These are phyloP conservation scores for Poeciliopsis retropinna DNA, from an alignment of 2,113 vertebrate genomes.

Conservation along the genomic window DNA sequence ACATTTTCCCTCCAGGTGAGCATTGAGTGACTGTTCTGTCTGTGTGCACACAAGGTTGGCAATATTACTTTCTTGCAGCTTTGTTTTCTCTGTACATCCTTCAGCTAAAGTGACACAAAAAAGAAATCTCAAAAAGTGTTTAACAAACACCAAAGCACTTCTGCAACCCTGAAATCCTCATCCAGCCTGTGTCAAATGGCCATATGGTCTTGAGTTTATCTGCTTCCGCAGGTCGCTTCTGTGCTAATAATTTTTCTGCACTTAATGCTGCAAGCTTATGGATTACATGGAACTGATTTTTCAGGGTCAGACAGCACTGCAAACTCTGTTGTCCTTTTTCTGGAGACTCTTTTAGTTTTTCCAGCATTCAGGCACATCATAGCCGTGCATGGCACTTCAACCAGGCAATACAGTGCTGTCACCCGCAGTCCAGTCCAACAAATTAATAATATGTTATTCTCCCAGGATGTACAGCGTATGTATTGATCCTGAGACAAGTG, in stretches of 20 bases:
- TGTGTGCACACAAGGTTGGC: no score
- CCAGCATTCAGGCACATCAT: slow-evolving; percentile 31
- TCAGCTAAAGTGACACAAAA: no score
- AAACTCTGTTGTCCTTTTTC: slow-evolving; percentile 11
- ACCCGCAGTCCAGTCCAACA: slow-evolving; percentile 10
- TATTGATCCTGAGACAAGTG: slow-evolving; percentile 62
- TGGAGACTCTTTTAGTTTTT: slow-evolving; percentile 17
- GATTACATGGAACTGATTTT: slow-evolving; percentile 38
- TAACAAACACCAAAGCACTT: no score
- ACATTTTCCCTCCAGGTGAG: no score
- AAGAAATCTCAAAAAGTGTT: neutral
- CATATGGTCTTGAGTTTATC: slow-evolving; percentile 40
- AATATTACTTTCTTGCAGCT: no score
- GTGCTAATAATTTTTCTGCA: slow-evolving; percentile 54
- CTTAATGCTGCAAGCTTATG: slow-evolving; percentile 35
- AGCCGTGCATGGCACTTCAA: slow-evolving; percentile 21
- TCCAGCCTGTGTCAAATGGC: neutral
- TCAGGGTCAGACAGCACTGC: slow-evolving; percentile 41
- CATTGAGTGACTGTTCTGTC: no score
- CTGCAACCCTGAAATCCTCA: slow-evolving; percentile 15
- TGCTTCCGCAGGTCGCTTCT: slow-evolving; percentile 7
- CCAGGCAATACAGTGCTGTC: slow-evolving; percentile 23
- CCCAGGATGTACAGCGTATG: slow-evolving; percentile 35
- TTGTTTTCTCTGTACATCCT: no score
- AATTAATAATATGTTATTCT: slow-evolving; percentile 45